Percentiles rank a stretch among this genome's conserved stretches.
These are phyloP conservation scores for Smutsia temminckii DNA, from an alignment of 2,797 vertebrate genomes.

Conservation along the genomic window DNA sequence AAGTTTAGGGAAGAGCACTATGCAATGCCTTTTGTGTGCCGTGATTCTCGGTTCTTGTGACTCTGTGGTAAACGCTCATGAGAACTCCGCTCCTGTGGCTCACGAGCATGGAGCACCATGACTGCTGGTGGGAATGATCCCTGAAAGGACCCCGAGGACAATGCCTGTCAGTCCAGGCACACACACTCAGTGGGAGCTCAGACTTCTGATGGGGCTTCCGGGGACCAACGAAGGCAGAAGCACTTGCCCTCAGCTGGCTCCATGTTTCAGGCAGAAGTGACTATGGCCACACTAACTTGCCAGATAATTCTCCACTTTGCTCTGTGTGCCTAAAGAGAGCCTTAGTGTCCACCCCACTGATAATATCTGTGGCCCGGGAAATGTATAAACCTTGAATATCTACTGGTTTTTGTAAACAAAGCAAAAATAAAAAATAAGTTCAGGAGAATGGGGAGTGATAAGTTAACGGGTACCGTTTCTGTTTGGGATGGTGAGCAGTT, in stretches of 20 bases:
- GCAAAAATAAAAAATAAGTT: background rate
- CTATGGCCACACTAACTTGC: background rate
- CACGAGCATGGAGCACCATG: fast-evolving
- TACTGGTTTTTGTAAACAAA: background rate
- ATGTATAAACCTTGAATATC: background rate
- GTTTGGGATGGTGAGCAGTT: background rate
- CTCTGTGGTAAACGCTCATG: background rate
- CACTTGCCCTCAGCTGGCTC: background rate
- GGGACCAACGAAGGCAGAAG: background rate
- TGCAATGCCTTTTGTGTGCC: background rate
- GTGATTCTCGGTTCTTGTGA: background rate
- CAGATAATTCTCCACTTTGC: background rate
- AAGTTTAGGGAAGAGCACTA: background rate
- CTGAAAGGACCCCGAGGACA: background rate
- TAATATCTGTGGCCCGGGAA: background rate
- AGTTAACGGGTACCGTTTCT: background rate
- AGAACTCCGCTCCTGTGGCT: background rate
- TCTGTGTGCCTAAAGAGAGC: background rate
- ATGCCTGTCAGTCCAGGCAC: background rate
- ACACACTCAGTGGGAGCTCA: fast-evolving
- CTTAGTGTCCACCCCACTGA: background rate
- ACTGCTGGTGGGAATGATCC: fast-evolving
- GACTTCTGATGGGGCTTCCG: background rate
- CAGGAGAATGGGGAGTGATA: background rate
- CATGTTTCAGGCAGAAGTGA: background rate